These are phyloP conservation scores for Schizopygopsis pylzovi DNA, from an alignment of 2,797 vertebrate species.

Conservation along the genomic window DNA sequence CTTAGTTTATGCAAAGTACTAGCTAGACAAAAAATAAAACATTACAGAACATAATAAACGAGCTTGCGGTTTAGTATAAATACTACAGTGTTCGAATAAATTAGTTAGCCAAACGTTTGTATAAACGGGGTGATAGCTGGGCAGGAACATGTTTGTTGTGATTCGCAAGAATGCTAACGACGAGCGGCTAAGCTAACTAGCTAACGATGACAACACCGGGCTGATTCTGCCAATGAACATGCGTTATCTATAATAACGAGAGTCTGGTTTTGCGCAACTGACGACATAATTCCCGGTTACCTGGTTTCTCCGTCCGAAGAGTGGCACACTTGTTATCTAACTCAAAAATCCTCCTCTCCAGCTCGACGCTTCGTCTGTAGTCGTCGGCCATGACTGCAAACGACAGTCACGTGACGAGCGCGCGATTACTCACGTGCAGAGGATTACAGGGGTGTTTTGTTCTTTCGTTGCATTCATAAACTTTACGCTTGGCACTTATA, in stretches of 20 bases:
- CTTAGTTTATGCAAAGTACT: background rate
- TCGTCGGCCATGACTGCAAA: slow-evolving; percentile 84
- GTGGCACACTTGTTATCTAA: slow-evolving; percentile 81
- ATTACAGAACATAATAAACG: background rate
- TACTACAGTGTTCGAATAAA: background rate
- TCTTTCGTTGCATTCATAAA: slow-evolving; percentile 6
- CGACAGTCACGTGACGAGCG: slow-evolving; percentile 75
- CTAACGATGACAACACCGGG: slow-evolving; percentile 29
- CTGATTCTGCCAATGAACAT: background rate
- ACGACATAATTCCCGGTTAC: slow-evolving; percentile 51
- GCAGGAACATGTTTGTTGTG: slow-evolving; percentile 43
- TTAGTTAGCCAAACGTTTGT: background rate
- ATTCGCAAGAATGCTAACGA: slow-evolving; percentile 41
- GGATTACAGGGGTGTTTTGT: slow-evolving; percentile 28
- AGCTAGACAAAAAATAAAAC: background rate
- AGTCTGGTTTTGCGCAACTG: background rate
- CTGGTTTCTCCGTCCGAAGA: slow-evolving; percentile 81
- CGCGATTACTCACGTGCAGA: slow-evolving; percentile 72
- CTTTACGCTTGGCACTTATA: background rate
- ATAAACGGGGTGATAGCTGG: background rate
- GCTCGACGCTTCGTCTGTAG: slow-evolving; percentile 82
- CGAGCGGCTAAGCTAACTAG: slow-evolving; percentile 38
- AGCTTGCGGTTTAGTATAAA: background rate
- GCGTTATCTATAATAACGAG: background rate
- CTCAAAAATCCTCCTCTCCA: slow-evolving; percentile 85